A percentile compares a stretch with the other conserved stretches of the same genome.
These are phyloP conservation scores for Bhutanitis thaidina DNA, from an alignment of 2,888 invertebrate species.

Conservation along the genomic window DNA sequence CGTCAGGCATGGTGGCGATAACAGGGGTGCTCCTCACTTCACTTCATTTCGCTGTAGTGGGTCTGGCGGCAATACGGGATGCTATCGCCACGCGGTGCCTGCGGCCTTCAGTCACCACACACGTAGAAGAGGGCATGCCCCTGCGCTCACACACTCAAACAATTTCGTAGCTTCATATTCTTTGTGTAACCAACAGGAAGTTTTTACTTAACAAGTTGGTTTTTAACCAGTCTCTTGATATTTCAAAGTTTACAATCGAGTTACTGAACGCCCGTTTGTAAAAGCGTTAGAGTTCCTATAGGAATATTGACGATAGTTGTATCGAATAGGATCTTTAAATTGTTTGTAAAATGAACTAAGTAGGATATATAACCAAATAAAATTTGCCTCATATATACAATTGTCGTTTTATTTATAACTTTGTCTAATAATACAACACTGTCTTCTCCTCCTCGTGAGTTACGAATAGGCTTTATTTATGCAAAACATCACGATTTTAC, in stretches of 20 bases:
- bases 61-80: constrained; percentile 74
- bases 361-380: not conserved
- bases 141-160: constrained; percentile 36
- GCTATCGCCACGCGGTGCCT: constrained; percentile 36
- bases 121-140: constrained; percentile 43
- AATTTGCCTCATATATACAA: not conserved
- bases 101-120: constrained; percentile 34
- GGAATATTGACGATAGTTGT: too few relatives aligned
- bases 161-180: not conserved
- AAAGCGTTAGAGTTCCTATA: too few relatives aligned
- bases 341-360: not conserved
- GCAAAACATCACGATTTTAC: not conserved
- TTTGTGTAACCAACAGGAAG: too few relatives aligned
- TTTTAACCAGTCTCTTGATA: too few relatives aligned
- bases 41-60: constrained; percentile 80
- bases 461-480: not conserved
- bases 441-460: not conserved
- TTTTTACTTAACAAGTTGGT: too few relatives aligned
- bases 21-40: constrained; percentile 82
- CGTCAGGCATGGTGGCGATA: constrained; percentile 80
- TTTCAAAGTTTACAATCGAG: too few relatives aligned
- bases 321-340: not conserved
- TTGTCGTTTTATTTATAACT: not conserved
- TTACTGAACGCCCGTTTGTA: not conserved
- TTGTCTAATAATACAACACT: not conserved